Evolutionary conservation across 2,113 vertebrate species (phyloP), one percentile per base, ranked within the genome.

Genomic region (Megaleporinus macrocephalus): DNA sequence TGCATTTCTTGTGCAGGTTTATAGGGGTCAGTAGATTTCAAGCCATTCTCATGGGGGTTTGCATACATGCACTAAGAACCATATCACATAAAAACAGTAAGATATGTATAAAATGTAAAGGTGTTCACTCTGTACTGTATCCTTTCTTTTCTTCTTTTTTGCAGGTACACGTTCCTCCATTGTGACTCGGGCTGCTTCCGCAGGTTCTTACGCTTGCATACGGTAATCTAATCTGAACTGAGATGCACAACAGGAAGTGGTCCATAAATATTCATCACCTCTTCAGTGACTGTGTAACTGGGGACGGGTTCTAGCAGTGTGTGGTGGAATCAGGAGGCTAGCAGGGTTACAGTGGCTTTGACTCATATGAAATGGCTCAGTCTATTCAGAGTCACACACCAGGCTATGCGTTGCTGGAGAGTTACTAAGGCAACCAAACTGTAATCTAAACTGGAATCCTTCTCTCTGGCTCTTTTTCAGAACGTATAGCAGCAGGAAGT

Each of bases 181-280:
- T 12, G 12, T 16, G 26, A 29, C 26, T 29, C 4, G 15, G 22
- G 63, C 63, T 66, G 27, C 16, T 79, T 18, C 24, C 16, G 44
- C 66, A 26, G 66, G 3, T 22, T 55, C 53, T 22, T 79, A 66
- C 29, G 53, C 71, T 44, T 62, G 78, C 55, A 72, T 72, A 61
- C 24, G 20, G n/a, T 15, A 11, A 18, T 30, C 68, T 79, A 47
- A 79, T 79, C 24, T 29, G 26, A 41, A n/a, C 49, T n/a, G 13
- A 4, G 51, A 71, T 49, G 26, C 26, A 24, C 27, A 59, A 55
- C 51, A 79, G 53, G 68, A 79, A 69, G 33, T 11, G 7, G 20
- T 80, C 13, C 55, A 72, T 79, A n/a, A 80, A 80, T 80, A 80
- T 61, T 80, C 78, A 80, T 72, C 68, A 72, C 53, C 55, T 72